These are phyloP conservation scores for Lineus longissimus DNA, from an alignment of 1,140 invertebrate genomes.

Conservation along the genomic window DNA sequence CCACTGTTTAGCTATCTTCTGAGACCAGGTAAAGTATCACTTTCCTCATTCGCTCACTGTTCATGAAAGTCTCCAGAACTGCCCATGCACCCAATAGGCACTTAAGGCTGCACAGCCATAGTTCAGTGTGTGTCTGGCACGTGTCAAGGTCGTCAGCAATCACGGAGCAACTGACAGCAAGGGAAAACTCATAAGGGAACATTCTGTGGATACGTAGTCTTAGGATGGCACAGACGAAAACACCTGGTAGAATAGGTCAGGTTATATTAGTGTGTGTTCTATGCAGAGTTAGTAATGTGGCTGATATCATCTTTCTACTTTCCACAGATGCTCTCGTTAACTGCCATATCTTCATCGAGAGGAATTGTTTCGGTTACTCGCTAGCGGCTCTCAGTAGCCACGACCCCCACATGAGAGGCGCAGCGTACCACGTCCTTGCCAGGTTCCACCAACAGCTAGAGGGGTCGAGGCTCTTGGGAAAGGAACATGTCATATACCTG, in stretches of 20 bases:
- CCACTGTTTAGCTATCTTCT: slow-evolving; percentile 66
- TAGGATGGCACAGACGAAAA: no score
- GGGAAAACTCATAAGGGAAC: no score
- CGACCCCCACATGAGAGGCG: slow-evolving; percentile 60
- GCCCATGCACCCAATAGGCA: no score
- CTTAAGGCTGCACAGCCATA: no score
- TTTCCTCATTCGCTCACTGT: no score
- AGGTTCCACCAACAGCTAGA: slow-evolving; percentile 67
- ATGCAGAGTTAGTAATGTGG: background rate
- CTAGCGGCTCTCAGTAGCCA: slow-evolving; percentile 63
- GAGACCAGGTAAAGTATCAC: slow-evolving; percentile 52
- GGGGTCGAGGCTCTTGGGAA: slow-evolving; percentile 61
- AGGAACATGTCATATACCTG: slow-evolving; percentile 39
- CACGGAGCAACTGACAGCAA: no score
- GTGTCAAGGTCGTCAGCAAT: no score
- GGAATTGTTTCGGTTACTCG: slow-evolving; percentile 64
- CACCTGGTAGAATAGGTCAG: no score
- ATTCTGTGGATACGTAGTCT: no score
- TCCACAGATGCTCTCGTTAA: slow-evolving; percentile 54
- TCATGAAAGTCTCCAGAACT: no score
- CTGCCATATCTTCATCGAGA: slow-evolving; percentile 64
- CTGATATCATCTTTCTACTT: background rate
- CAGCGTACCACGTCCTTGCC: slow-evolving; percentile 65
- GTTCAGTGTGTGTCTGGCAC: no score
- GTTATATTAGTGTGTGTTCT: no score